Percentiles rank a stretch among this genome's conserved stretches.
Evolutionary conservation across 2,113 vertebrate species (phyloP).

Genomic region (pig (Sus scrofa)): T2T-Sscrofa CM000812.6:127392501-127393000

Average conservation of each 20-base stretch:
- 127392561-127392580: background rate
- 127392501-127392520: too few relatives aligned
- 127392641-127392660: background rate
- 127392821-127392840: background rate
- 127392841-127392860: background rate
- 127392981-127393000: background rate
- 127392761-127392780: background rate
- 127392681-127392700: background rate
- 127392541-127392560: too few relatives aligned
- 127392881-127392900: background rate
- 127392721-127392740: background rate
- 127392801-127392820: background rate
- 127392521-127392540: too few relatives aligned
- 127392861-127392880: background rate
- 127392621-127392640: background rate
- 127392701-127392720: background rate
- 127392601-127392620: background rate
- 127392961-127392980: rapidly evolving
- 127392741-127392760: background rate
- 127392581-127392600: background rate
- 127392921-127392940: background rate
- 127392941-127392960: background rate
- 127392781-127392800: background rate
- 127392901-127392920: background rate
- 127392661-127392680: background rate